Percentiles rank a stretch among this genome's conserved stretches.
Conservation (phyloP, 2,888 invertebrate species). For the Automeris io region DNA sequence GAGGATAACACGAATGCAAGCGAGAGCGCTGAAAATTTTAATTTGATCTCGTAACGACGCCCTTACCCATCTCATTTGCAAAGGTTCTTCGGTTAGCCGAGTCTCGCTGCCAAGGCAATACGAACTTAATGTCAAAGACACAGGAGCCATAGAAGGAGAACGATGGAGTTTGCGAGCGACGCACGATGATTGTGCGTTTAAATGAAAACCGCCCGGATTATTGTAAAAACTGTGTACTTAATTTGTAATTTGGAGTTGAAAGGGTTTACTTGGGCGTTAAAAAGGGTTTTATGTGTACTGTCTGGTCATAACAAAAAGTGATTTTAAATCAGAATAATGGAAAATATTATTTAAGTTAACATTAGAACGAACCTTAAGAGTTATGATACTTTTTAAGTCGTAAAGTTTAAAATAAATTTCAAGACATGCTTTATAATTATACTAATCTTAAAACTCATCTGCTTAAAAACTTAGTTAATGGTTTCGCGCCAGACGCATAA, state of each 20-base stretch:
- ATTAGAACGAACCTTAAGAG: not conserved
- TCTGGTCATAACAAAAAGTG: slow-evolving; percentile 4
- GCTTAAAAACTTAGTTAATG: no score
- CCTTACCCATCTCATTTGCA: slow-evolving; percentile 27
- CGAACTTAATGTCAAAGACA: not conserved
- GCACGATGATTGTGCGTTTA: slow-evolving; percentile 24
- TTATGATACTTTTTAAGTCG: no score
- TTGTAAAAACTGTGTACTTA: slow-evolving; percentile 28
- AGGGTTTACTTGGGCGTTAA: slow-evolving; percentile 11
- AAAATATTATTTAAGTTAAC: not conserved
- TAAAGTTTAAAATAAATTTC: slow-evolving; percentile 2
- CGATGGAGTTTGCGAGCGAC: slow-evolving; percentile 5
- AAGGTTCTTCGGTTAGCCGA: not conserved
- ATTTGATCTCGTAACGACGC: slow-evolving; percentile 26
- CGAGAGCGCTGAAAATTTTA: slow-evolving; percentile 22
- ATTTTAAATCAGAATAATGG: not conserved
- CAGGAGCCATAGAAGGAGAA: not conserved
- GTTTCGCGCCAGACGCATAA: no score
- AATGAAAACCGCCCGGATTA: slow-evolving; percentile 27
- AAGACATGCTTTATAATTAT: slow-evolving; percentile 1
- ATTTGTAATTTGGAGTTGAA: slow-evolving; percentile 18
- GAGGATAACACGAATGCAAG: slow-evolving; percentile 12
- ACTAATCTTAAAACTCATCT: no score
- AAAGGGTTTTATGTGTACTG: slow-evolving; percentile 8
- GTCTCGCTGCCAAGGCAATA: not conserved